Conservation (phyloP, 2,888 invertebrate genomes). For the Campopleginae sp. region DNA sequence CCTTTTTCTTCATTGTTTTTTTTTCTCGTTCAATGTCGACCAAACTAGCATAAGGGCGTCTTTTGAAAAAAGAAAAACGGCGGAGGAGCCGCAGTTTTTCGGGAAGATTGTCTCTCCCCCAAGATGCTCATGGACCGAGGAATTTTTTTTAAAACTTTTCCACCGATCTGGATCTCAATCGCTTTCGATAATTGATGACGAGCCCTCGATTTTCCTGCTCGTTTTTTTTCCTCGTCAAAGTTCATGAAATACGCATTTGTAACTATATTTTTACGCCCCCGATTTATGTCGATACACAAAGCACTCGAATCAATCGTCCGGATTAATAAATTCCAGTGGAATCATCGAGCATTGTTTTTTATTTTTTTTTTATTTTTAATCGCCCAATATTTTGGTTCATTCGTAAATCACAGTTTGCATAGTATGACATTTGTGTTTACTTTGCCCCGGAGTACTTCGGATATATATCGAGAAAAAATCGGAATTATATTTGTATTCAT, state of each 20-base stretch:
- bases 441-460: not conserved
- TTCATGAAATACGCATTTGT: not conserved
- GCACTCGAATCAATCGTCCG: not conserved
- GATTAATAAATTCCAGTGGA: not conserved
- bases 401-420: not conserved
- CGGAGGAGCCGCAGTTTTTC: not conserved
- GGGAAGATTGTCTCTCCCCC: not conserved
- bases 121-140: too few relatives aligned
- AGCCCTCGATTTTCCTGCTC: not conserved
- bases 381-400: not conserved
- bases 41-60: too few relatives aligned
- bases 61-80: not conserved
- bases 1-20: slow-evolving; percentile 9
- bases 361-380: not conserved
- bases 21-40: not conserved
- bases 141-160: not conserved
- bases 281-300: not conserved
- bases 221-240: not conserved
- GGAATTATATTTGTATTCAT: not conserved
- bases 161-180: not conserved
- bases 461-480: not conserved
- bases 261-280: not conserved
- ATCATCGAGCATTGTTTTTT: not conserved
- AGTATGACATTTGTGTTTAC: not conserved
- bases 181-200: not conserved